A percentile compares a stretch with the other conserved stretches of the same genome.
Conservation (phyloP, 35 echinoderm and acorn worm species). For the Ptychodera flava region DNA sequence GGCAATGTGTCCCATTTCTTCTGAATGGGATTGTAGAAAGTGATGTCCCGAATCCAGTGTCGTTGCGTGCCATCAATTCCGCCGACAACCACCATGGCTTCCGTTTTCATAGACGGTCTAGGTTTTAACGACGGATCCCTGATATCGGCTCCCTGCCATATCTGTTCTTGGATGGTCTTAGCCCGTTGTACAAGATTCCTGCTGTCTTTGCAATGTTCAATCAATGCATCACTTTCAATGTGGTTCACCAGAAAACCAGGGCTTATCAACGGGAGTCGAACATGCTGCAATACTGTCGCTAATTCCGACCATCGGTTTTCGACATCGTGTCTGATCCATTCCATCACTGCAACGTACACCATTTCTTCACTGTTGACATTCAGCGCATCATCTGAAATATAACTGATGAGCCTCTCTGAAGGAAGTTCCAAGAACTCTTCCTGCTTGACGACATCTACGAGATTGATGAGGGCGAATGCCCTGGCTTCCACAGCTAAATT, state of each 20-base stretch:
- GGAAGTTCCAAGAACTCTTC: background rate
- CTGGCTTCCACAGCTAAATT: background rate
- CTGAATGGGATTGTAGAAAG: slow-evolving; percentile 31
- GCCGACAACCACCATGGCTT: slow-evolving; percentile 2
- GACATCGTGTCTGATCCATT: background rate
- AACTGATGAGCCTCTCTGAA: background rate
- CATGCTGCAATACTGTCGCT: slow-evolving; percentile 1
- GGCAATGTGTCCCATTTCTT: slow-evolving; percentile 44
- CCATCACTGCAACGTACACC: background rate
- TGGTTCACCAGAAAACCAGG: background rate
- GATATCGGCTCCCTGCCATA: background rate
- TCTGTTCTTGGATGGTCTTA: background rate
- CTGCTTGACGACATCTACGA: background rate
- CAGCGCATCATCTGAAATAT: slow-evolving; percentile 2
- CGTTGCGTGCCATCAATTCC: slow-evolving; percentile 42
- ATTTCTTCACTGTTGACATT: slow-evolving; percentile 1
- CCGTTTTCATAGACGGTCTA: slow-evolving; percentile 5
- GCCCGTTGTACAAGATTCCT: background rate
- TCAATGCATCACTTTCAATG: background rate
- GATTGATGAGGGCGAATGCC: background rate
- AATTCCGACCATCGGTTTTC: background rate
- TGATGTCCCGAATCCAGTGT: slow-evolving; percentile 42
- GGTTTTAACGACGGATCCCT: background rate
- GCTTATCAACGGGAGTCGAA: background rate
- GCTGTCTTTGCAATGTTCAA: background rate